phyloP scores from a whole-genome alignment of 2,113 vertebrate species.

The Microcebus lehilahytsara region DNA sequence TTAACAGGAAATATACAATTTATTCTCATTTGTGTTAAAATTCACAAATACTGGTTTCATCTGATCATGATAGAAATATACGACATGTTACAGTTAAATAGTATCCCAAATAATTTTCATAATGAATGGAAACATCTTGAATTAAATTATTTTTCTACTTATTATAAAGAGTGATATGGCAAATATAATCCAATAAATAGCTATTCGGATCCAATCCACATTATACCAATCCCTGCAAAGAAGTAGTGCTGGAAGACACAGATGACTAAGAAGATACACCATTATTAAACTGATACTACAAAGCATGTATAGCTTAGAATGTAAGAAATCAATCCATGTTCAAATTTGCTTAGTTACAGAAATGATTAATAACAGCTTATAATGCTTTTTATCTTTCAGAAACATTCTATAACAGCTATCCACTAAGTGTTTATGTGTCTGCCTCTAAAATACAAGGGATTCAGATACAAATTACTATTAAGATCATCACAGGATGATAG shows the following conservation, averaged over 20 bases:
- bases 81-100: slow-evolving; percentile 10
- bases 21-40: slow-evolving; percentile 16
- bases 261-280: not conserved
- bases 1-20: not conserved
- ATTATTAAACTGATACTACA: not conserved
- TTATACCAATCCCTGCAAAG: not conserved
- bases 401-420: not conserved
- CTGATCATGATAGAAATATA: not conserved
- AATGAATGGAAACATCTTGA: slow-evolving; percentile 1
- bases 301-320: not conserved
- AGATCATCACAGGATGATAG: not conserved
- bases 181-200: not conserved
- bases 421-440: not conserved
- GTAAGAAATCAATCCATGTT: not conserved
- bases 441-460: not conserved
- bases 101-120: slow-evolving; percentile 34
- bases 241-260: not conserved
- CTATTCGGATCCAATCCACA: not conserved
- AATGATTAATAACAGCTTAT: not conserved
- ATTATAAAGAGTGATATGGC: not conserved
- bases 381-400: not conserved
- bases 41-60: slow-evolving; percentile 24
- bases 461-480: not conserved
- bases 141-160: slow-evolving; percentile 40
- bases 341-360: not conserved